Conservation (phyloP, 2,113 vertebrate genomes). For the Phalacrocorax carbo region DNA sequence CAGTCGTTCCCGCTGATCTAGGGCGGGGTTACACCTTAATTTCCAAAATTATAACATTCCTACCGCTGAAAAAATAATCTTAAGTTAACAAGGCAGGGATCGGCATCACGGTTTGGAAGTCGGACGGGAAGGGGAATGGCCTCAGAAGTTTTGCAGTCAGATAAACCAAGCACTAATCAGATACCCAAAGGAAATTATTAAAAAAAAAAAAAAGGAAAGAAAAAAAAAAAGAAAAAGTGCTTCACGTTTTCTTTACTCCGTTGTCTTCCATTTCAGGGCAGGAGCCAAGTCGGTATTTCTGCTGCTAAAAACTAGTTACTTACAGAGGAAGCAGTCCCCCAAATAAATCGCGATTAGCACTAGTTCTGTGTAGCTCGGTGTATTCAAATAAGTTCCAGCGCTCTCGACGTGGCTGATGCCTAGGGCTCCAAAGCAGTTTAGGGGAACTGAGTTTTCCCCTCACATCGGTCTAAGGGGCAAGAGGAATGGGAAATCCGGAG, state of each 20-base stretch:
- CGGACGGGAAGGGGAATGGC: not conserved
- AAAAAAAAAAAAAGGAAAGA: no score
- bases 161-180: not conserved
- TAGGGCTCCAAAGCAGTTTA: not conserved
- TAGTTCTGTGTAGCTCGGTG: not conserved
- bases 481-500: not conserved
- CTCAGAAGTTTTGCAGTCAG: not conserved
- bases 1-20: not conserved
- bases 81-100: not conserved
- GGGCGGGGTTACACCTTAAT: not conserved
- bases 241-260: not conserved
- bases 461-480: fast-evolving
- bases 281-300: not conserved
- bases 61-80: not conserved
- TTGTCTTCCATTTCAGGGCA: not conserved
- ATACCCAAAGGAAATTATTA: not conserved
- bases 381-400: no score
- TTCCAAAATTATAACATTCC: not conserved
- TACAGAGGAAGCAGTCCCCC: not conserved
- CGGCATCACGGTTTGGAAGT: not conserved
- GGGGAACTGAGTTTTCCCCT: not conserved
- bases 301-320: not conserved
- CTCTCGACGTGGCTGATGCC: not conserved
- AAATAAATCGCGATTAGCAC: not conserved
- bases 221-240: no score